Evolutionary conservation across 2,113 vertebrate genomes (phyloP).

Genomic region (Picathartes gymnocephalus): DNA sequence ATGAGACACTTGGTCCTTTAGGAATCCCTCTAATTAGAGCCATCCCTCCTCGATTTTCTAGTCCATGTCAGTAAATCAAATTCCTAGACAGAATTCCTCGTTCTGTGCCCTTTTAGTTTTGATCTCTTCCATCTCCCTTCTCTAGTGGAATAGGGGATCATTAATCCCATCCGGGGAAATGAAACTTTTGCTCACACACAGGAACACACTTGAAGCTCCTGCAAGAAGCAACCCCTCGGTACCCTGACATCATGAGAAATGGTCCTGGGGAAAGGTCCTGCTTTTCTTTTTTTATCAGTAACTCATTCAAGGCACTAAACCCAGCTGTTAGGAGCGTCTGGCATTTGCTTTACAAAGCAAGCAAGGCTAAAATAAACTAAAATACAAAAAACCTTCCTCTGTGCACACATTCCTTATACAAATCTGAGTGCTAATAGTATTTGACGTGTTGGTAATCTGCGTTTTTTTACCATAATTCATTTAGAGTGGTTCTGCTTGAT

Average conservation of each 20-base stretch:
- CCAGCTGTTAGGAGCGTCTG: constrained; percentile 26
- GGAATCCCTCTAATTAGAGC: neutral
- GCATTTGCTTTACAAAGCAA: constrained; percentile 33
- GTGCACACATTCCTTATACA: constrained; percentile 16
- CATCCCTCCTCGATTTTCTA: neutral
- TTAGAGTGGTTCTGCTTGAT: constrained; percentile 67
- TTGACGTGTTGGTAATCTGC: constrained; percentile 73
- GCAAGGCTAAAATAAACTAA: neutral
- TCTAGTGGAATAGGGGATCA: neutral
- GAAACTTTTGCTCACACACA: neutral
- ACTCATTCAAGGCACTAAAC: constrained; percentile 48
- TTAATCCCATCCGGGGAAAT: constrained; percentile 40
- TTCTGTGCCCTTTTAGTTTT: neutral
- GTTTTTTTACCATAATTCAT: constrained; percentile 63
- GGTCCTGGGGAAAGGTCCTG: neutral
- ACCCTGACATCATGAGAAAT: constrained; percentile 24
- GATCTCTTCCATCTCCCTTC: neutral
- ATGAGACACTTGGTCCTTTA: rapidly evolving
- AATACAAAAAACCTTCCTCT: constrained; percentile 29
- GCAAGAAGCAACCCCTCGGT: constrained; percentile 15
- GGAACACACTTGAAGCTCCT: neutral
- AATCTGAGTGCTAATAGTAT: constrained; percentile 63
- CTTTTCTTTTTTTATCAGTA: constrained; percentile 22
- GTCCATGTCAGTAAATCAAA: neutral
- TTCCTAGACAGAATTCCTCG: neutral